Conservation (phyloP, 1,140 invertebrate genomes). For the Drosophila sproati region DNA sequence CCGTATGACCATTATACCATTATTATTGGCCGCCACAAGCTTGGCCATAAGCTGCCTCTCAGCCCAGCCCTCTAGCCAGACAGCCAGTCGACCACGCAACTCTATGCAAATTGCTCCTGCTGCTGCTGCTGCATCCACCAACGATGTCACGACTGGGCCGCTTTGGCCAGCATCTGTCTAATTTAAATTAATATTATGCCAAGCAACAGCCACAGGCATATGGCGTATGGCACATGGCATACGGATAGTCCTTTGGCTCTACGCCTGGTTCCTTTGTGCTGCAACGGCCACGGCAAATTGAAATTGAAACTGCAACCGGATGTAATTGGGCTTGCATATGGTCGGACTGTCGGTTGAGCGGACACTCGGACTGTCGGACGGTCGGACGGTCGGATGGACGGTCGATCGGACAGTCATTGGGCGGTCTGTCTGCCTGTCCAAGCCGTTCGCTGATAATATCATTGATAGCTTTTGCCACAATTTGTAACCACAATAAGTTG, state of each 20-base stretch:
- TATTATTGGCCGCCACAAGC: constrained; percentile 35
- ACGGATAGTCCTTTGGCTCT: constrained; percentile 38
- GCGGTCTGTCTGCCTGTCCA: constrained; percentile 22
- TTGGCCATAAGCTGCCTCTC: constrained; percentile 16
- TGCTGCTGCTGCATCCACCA: background rate
- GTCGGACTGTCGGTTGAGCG: constrained; percentile 21
- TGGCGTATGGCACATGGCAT: constrained; percentile 29
- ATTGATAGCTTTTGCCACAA: constrained; percentile 80
- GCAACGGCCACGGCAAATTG: constrained; percentile 63
- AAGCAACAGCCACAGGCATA: constrained; percentile 52
- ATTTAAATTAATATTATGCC: constrained; percentile 83
- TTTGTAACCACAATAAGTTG: constrained; percentile 80
- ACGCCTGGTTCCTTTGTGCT: constrained; percentile 18
- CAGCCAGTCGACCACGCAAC: background rate
- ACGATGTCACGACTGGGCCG: constrained; percentile 20
- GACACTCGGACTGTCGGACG: constrained; percentile 13
- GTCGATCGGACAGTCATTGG: constrained; percentile 9
- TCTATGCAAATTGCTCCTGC: constrained; percentile 9
- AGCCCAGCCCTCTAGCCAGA: background rate
- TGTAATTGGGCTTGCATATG: constrained; percentile 79
- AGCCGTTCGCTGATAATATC: constrained; percentile 66
- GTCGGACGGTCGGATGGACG: constrained; percentile 33
- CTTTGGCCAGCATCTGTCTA: constrained; percentile 61
- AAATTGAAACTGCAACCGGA: constrained; percentile 82
- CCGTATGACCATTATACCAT: constrained; percentile 39